A percentile compares a stretch with the other conserved stretches of the same genome.
These are phyloP conservation scores for Eristalis intricaria DNA, from an alignment of 2,888 invertebrate genomes.

Conservation along the genomic window DNA sequence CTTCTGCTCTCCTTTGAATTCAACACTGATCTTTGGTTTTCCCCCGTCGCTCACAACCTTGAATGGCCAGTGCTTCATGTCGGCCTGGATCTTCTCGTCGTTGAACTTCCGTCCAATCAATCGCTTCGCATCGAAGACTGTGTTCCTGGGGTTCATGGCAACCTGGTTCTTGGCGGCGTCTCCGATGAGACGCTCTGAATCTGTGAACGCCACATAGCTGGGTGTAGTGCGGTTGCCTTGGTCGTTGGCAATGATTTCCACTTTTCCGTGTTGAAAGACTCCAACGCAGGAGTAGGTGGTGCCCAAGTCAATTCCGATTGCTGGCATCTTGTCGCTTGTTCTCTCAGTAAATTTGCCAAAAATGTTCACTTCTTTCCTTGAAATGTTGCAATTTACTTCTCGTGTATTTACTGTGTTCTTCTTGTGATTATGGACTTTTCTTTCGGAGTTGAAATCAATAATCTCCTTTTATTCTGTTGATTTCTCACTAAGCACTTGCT, in stretches of 20 bases:
- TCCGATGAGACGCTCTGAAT: slow-evolving; percentile 89
- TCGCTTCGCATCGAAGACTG: slow-evolving; percentile 95
- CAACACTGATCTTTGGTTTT: slow-evolving; percentile 89
- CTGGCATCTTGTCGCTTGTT: slow-evolving; percentile 81
- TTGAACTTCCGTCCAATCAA: slow-evolving; percentile 94
- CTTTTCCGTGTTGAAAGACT: slow-evolving; percentile 91
- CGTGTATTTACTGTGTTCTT: slow-evolving; percentile 86
- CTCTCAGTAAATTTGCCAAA: background rate
- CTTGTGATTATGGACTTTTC: background rate
- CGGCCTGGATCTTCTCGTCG: slow-evolving; percentile 92
- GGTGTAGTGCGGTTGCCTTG: slow-evolving; percentile 92
- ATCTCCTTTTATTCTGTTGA: background rate
- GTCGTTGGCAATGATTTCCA: slow-evolving; percentile 92
- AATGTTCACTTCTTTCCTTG: background rate
- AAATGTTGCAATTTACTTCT: background rate
- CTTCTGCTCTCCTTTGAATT: slow-evolving; percentile 93
- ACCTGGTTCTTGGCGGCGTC: slow-evolving; percentile 91
- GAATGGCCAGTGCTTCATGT: slow-evolving; percentile 96
- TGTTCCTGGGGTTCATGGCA: slow-evolving; percentile 92
- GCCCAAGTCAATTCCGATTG: slow-evolving; percentile 92
- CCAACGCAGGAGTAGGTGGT: slow-evolving; percentile 94
- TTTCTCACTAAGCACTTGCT: slow-evolving; percentile 84
- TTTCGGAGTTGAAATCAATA: background rate
- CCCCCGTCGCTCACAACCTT: slow-evolving; percentile 89
- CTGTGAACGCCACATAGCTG: slow-evolving; percentile 88